Base-by-base conservation (phyloP, 2,888 invertebrate species). In the Eilema sororculum region DNA sequence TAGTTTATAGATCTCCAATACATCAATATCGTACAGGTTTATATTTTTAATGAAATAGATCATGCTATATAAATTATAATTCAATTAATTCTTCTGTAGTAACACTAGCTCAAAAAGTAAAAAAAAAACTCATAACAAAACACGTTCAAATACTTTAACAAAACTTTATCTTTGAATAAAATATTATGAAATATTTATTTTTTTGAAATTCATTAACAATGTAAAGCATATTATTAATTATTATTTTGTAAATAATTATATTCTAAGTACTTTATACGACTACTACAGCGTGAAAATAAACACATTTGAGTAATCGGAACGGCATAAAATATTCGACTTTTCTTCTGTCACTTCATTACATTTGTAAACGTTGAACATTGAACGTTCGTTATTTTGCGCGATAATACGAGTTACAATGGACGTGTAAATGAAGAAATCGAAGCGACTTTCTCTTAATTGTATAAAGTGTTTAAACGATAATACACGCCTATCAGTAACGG, bases 351-450 rank as follows among this genome's bases (percentile, higher is more conserved):
- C n/a, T 52, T 52, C 20, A 78, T 78, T 81, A 78, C 76, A 78
- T 75, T 79, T 76, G 79, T 83, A 78, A 77, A 80, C 76, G 69
- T 69, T 69, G 60, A 69, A 69, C 60, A 65, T 69, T 69, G 52
- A 65, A 60, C 60, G 81, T 84, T 86, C 81, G 81, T 85, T 85
- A 85, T 82, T 87, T 89, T 89, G 85, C 84, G 88, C 84, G 85
- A 87, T 81, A 86, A 84, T 87, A 86, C 85, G 83, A 86, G 79
- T 84, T 84, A 83, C 79, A 85, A 89, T 89, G 89, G 88, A 87
- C 88, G 87, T 89, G 86, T 89, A 86, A 86, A 79, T 78, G 79
- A 83, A 77, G 71, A 71, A 73, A 80, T 77, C 76, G 80, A 82
- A 75, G 77, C 78, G 76, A 86, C 87, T 90, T 88, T 87, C 84